phyloP scores from a whole-genome alignment of 2,113 vertebrate species.

The Oryzias celebensis region DNA sequence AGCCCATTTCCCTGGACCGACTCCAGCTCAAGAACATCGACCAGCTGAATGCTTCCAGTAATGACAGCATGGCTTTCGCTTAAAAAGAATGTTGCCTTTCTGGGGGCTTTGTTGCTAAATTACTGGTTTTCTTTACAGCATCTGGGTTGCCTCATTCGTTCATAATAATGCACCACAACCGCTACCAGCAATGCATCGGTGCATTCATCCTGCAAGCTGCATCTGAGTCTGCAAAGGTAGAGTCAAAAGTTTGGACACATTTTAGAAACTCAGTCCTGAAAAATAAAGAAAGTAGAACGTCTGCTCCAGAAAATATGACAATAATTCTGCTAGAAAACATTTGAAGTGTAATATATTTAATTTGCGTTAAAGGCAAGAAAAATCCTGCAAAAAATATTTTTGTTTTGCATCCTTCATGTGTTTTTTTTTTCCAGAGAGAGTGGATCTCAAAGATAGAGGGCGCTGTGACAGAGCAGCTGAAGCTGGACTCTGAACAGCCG shows the following conservation, averaged over 20 bases:
- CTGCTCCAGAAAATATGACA: background rate
- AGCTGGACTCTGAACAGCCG: slow-evolving; percentile 67
- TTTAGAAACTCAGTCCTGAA: background rate
- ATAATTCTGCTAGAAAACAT: background rate
- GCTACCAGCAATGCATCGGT: slow-evolving; percentile 85
- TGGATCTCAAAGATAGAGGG: slow-evolving; percentile 85
- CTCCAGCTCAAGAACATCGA: slow-evolving; percentile 83
- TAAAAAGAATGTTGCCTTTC: no score
- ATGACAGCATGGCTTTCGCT: background rate
- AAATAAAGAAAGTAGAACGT: no score
- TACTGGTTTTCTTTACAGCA: slow-evolving; percentile 63
- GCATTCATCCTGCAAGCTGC: slow-evolving; percentile 87
- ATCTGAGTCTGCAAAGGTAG: slow-evolving; percentile 83
- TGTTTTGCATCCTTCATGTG: background rate
- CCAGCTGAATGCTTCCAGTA: slow-evolving; percentile 79
- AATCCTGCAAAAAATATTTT: background rate
- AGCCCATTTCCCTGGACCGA: slow-evolving; percentile 88
- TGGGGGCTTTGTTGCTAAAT: no score
- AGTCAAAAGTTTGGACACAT: background rate
- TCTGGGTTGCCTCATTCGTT: slow-evolving; percentile 85
- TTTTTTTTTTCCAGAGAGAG: slow-evolving; percentile 76
- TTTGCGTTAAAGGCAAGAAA: background rate
- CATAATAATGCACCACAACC: slow-evolving; percentile 89
- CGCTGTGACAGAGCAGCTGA: slow-evolving; percentile 73
- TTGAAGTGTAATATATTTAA: no score